Evolutionary conservation across 53 echinoderm and acorn worm species (phyloP), one percentile per base, ranked within the genome.

Genomic region (Actinopyga echinites): DNA sequence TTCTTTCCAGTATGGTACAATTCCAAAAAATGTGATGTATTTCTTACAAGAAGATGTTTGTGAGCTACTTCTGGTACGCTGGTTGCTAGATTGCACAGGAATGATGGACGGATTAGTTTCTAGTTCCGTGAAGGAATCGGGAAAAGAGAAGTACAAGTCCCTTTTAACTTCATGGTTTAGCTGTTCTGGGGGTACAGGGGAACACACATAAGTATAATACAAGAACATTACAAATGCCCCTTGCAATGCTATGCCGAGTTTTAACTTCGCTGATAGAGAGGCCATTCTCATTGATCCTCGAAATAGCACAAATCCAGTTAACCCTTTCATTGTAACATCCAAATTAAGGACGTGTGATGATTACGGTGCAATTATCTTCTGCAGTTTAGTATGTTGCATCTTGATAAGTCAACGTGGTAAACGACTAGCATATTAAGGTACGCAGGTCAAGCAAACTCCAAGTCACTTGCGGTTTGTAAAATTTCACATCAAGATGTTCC

Each of bases 1-100:
- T 19, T 77, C 77, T 56, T 32, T 77, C 77, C 77, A 77, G 21
- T 77, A 77, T 45, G 77, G 77, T 20, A 77, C 32, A 11, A 77
- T 77, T 4, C 77, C 77, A 56, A 77, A 77, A 30, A 77, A 77
- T 33, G 31, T 25, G 54, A 77, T 77, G 44, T 54, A 21, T 23
- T 28, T 77, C 26, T 53, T 54, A 54, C 55, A 55, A 20, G 49
- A 49, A 15, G 49, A 49, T 5, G 49, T 1, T 15, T 49, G 49
- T 15, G 13, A 15, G 49, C 49, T 49, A 49, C 49, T 49, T 13
- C 15, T 49, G 13, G 49, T 49, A 3, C 17, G 49, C 1, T 2
- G 3, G 15, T 49, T 49, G 49, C 17, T 49, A 49, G 49, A 49
- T 62, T 62, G 28, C 62, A 30, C 26, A 62, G 62, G n/a, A 17